A percentile compares a stretch with the other conserved stretches of the same genome.
Conservation (phyloP, 2,888 invertebrate species). For the Amiota communis region DNA sequence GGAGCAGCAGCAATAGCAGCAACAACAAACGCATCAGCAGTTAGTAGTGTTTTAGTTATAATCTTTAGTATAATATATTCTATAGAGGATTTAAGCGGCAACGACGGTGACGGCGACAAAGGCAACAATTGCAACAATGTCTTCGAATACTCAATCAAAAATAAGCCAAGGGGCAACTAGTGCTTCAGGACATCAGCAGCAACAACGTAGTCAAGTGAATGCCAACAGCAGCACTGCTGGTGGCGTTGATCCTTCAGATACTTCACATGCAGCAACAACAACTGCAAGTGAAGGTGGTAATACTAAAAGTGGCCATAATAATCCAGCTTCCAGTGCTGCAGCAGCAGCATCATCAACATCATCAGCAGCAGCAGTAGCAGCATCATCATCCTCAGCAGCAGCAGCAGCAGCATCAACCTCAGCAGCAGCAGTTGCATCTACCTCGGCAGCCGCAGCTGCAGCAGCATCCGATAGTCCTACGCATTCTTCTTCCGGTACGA, state of each 20-base stretch:
- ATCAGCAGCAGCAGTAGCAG: constrained; percentile 4
- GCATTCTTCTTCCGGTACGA: constrained; percentile 36
- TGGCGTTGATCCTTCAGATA: constrained; percentile 77
- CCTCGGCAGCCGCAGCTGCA: constrained; percentile 31
- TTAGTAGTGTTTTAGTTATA: constrained; percentile 7
- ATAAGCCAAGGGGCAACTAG: constrained; percentile 59
- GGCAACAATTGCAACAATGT: constrained; percentile 55
- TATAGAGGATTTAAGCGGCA: too few species aligned
- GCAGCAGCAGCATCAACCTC: constrained; percentile 72
- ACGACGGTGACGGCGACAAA: background rate
- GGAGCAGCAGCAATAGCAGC: constrained; percentile 31
- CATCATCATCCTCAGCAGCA: constrained; percentile 31
- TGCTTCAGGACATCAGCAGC: constrained; percentile 43
- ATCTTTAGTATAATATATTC: background rate
- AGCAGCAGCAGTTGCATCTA: constrained; percentile 2
- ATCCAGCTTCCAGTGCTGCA: constrained; percentile 32
- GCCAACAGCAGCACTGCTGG: constrained; percentile 67
- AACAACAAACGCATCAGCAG: constrained; percentile 19
- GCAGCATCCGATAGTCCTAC: constrained; percentile 50
- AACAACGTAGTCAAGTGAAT: constrained; percentile 43
- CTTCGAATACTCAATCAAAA: constrained; percentile 71
- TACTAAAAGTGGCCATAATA: constrained; percentile 29
- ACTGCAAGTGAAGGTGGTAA: constrained; percentile 10
- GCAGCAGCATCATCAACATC: constrained; percentile 72
- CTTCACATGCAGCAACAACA: constrained; percentile 68